Evolutionary conservation across 2,888 invertebrate species (phyloP).

Genomic region (Plagiodera versicolora): DNA sequence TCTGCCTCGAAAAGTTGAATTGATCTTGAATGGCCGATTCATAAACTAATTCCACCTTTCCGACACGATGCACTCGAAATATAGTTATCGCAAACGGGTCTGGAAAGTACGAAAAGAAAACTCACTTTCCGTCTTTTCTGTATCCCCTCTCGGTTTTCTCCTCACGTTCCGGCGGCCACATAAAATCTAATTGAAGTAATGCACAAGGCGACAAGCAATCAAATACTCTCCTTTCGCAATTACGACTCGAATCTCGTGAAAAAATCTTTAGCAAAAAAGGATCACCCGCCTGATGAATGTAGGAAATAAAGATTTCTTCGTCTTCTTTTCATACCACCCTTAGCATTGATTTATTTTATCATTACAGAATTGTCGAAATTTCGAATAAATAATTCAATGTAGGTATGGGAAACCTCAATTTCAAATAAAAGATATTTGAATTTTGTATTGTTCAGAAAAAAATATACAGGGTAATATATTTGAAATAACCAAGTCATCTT

Average conservation of each 20-base stretch:
- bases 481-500: too few species aligned
- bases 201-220: slow-evolving; percentile 43
- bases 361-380: too few species aligned
- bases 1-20: too few species aligned
- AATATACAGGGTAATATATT: too few species aligned
- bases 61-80: background rate
- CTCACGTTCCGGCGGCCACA: slow-evolving; percentile 42
- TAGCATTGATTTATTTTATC: too few species aligned
- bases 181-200: slow-evolving; percentile 47
- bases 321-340: too few species aligned
- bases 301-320: background rate
- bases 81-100: background rate
- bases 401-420: too few species aligned
- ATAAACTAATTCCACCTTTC: background rate
- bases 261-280: background rate
- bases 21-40: too few species aligned
- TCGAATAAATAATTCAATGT: too few species aligned
- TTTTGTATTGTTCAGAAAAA: too few species aligned
- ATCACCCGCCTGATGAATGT: too few species aligned
- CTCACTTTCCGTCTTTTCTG: slow-evolving; percentile 7
- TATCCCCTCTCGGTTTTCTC: slow-evolving; percentile 27
- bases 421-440: too few species aligned
- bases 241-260: slow-evolving; percentile 15
- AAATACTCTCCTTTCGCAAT: slow-evolving; percentile 35
- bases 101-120: background rate